These are phyloP conservation scores for Clepsis dumicolana DNA, from an alignment of 2,888 invertebrate genomes.

Conservation along the genomic window DNA sequence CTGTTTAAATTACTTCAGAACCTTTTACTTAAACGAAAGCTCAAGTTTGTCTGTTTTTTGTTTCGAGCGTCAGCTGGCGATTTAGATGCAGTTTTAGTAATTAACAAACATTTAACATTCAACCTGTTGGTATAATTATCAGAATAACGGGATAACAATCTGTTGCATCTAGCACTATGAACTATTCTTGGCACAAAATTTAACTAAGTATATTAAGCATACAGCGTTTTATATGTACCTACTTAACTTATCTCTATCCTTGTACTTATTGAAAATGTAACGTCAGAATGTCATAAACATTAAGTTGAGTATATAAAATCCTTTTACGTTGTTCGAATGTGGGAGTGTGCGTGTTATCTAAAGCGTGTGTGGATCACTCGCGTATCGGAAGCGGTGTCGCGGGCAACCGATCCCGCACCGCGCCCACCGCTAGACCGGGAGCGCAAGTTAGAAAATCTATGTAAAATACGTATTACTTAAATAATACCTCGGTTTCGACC, in stretches of 20 bases:
- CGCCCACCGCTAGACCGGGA: conserved; percentile 58
- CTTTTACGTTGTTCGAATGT: background rate
- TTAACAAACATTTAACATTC: conserved; percentile 74
- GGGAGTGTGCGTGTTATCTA: conserved; percentile 27
- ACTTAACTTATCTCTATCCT: too few species aligned
- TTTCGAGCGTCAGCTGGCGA: conserved; percentile 65
- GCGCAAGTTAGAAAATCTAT: conserved; percentile 39
- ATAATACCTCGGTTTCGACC: too few species aligned
- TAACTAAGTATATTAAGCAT: too few species aligned
- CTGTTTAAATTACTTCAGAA: background rate
- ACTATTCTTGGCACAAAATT: too few species aligned
- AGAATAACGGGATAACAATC: conserved; percentile 26
- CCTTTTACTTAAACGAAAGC: conserved; percentile 6
- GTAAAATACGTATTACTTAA: too few species aligned
- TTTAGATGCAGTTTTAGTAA: conserved; percentile 59
- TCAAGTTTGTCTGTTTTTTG: conserved; percentile 50
- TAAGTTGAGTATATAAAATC: background rate
- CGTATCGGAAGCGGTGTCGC: conserved; percentile 77
- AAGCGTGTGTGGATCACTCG: conserved; percentile 47
- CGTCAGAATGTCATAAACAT: background rate
- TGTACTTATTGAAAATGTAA: too few species aligned
- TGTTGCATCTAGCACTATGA: conserved; percentile 10
- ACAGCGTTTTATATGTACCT: too few species aligned
- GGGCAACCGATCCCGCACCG: conserved; percentile 79
- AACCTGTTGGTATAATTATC: conserved; percentile 71